Base-by-base conservation (phyloP, 2,888 invertebrate species). In the Acanthococcus lagerstroemiae region DNA sequence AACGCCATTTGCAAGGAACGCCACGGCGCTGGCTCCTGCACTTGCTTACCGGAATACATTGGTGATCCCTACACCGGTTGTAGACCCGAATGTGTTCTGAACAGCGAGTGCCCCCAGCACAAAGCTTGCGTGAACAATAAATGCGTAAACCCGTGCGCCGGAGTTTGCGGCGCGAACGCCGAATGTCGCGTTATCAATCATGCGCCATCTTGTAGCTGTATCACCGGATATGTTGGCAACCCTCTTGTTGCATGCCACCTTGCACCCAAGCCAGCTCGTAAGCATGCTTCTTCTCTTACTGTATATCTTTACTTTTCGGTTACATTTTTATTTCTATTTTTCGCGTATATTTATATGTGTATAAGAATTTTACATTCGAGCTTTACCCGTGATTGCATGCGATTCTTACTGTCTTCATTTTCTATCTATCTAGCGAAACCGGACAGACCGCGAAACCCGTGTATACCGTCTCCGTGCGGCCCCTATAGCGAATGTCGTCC, bases 31-130 rank as follows among this genome's bases (percentile, higher is more conserved):
- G 88, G 87, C 72, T 84, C 88, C 70, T 90, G 90, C 76, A 79
- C 82, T 71, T 90, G 90, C 76, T 76, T 85, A 72, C 81, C 83
- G 68, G 84, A 84, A 71, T 88, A 86, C 77, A 82, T 82, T 71
- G 89, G 89, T 57, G 87, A 89, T 77, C 88, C 90, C 27, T 87
- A 87, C 75, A 79, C 80, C 69, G 86, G 87, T 50, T 89, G 89
- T 75, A 81, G 87, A 71, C 88, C 88, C n/a, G 87, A 88, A 79
- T 89, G 88, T 74, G 82, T 86, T 50, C 84, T 86, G 77, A 88
- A 87, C 74, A 83, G 83, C 61, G 88, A 88, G 73, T 89, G 89
- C 75, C 79, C 83, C 70, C 79, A 81, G 71, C 81, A 84, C 70
- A 83, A 80, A 76, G 85, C 88, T 66, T 90, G 90, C 77, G 81